phyloP scores from a whole-genome alignment of 2,113 vertebrate species.

The Actenoides lindsayi region DNA sequence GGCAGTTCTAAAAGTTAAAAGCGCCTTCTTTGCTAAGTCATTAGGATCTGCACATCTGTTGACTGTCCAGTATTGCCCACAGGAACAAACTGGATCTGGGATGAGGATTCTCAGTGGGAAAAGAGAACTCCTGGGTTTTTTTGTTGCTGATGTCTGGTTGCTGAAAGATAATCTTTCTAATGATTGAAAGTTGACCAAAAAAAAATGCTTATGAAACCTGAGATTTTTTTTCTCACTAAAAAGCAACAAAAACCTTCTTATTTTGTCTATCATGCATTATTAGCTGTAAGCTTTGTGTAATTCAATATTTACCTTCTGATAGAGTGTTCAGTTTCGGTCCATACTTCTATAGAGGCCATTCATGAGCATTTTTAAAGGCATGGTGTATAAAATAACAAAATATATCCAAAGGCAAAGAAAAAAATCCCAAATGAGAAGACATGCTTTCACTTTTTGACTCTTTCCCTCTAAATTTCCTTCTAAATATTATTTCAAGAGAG shows the following conservation, averaged over 20 bases:
- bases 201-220: background rate
- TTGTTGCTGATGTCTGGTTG: background rate
- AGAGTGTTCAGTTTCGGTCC: background rate
- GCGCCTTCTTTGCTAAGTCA: background rate
- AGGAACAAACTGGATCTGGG: background rate
- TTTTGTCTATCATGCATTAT: slow-evolving; percentile 52
- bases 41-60: background rate
- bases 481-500: background rate
- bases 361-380: background rate
- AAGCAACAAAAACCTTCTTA: slow-evolving; percentile 1
- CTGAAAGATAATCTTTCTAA: background rate
- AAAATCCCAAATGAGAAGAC: background rate
- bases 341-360: background rate
- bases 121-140: background rate
- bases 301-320: slow-evolving; percentile 23
- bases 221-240: background rate
- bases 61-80: background rate
- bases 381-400: background rate
- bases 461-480: slow-evolving; percentile 28
- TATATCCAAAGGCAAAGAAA: slow-evolving; percentile 8
- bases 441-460: background rate
- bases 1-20: background rate
- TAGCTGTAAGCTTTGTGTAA: slow-evolving; percentile 28
- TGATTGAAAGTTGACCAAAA: background rate
- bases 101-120: background rate